Base-by-base conservation (phyloP, 2,797 vertebrate species). In the Epinephelus coioides region DNA sequence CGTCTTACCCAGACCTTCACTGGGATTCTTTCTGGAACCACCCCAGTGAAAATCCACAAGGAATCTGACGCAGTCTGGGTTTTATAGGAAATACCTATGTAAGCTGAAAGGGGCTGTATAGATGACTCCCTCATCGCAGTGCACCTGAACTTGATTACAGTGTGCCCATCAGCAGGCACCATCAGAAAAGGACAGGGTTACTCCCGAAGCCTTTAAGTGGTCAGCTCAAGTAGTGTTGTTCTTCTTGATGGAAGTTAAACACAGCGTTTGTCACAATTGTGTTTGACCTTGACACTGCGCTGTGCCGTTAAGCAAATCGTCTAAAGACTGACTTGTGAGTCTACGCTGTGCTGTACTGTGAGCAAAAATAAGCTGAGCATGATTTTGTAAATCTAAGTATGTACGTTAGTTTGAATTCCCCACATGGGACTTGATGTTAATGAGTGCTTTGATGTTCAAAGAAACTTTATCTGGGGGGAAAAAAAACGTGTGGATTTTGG, bases 381-480 rank as follows among this genome's bases (percentile, higher is more conserved):
- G 68, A 53, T 82, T 83, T 68, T 8, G 23, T 61, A 44, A 67
- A 84, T 78, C 49, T 55, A 60, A 82, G 67, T 69, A 60, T 71
- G 71, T 68, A 62, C 2, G 34, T 77, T 79, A n/a, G 72, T 75
- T 53, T 83, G 55, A 77, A 79, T 54, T 30, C 44, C 38, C 44
- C 76, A 72, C 79, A 61, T 54, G 72, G 21, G 76, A 78, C 50
- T 55, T 73, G 44, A 84, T 80, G 73, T 70, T 79, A 86, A 69
- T 82, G 65, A 80, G 54, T 17, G 43, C 81, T 87, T 92, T 92
- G 86, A 92, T 90, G 86, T 83, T 85, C 69, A 89, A 84, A 90
- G 76, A 71, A 73, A 71, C 55, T 76, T 82, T 64, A 76, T 83
- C 73, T 62, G 67, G 27, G 27, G 27, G 27, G 70, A 44, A 77